Percentiles rank a stretch among this genome's conserved stretches.
Conservation (phyloP, 2,797 vertebrate species). For the Typhlichthys eigenmanni region DNA sequence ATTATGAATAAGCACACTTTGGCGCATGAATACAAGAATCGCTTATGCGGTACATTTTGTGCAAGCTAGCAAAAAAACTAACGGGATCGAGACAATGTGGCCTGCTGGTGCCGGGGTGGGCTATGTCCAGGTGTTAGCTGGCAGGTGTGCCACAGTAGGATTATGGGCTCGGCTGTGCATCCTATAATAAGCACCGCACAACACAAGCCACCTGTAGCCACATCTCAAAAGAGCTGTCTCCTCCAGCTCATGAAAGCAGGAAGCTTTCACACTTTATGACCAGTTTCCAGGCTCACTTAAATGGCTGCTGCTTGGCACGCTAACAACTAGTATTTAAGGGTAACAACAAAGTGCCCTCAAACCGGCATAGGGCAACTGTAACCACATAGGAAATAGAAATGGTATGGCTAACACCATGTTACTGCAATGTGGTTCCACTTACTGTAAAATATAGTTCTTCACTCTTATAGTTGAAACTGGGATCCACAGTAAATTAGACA, state of each 20-base stretch:
- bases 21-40: constrained; percentile 7
- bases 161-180: constrained; percentile 61
- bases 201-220: constrained; percentile 72
- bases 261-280: constrained; percentile 64
- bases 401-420: constrained; percentile 38
- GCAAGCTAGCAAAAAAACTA: constrained; percentile 1
- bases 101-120: constrained; percentile 20
- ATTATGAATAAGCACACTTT: constrained; percentile 15
- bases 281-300: constrained; percentile 60
- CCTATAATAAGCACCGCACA: constrained; percentile 75
- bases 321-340: constrained; percentile 70
- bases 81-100: constrained; percentile 3
- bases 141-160: constrained; percentile 73
- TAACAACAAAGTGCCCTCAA: constrained; percentile 60
- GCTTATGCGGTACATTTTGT: neutral
- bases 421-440: constrained; percentile 23
- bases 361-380: constrained; percentile 40
- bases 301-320: constrained; percentile 47
- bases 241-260: constrained; percentile 66
- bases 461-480: constrained; percentile 5
- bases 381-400: constrained; percentile 11
- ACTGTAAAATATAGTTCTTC: constrained; percentile 5
- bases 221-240: constrained; percentile 59
- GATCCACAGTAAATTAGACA: constrained; percentile 8
- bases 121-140: constrained; percentile 78